Evolutionary conservation across 2,797 vertebrate genomes (phyloP).

Genomic region (Peromyscus aztecus): DNA sequence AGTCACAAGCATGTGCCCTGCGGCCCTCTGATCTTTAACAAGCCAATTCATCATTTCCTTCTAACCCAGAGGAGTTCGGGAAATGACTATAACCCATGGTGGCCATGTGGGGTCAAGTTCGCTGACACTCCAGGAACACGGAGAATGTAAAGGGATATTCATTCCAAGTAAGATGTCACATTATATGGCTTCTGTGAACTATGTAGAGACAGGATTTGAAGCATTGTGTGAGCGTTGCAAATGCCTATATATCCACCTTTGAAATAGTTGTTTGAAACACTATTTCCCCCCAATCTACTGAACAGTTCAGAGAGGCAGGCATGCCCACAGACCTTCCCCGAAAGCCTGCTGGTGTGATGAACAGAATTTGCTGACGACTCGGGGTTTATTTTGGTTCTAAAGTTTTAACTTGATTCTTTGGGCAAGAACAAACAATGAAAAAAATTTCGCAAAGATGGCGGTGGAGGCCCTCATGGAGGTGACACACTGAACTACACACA

Average conservation of each 20-base stretch:
- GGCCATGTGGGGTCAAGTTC: not conserved
- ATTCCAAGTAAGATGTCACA: constrained; percentile 5
- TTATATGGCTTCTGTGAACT: not conserved
- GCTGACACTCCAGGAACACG: constrained; percentile 25
- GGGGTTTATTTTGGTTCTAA: not conserved
- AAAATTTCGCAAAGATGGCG: not conserved
- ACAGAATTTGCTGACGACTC: not conserved
- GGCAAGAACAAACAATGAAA: not conserved
- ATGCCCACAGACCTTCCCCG: not conserved
- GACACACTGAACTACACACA: no score
- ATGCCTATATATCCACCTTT: not conserved
- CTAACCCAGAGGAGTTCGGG: constrained; percentile 45
- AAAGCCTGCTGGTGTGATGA: not conserved
- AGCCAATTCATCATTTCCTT: constrained; percentile 58
- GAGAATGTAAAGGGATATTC: constrained; percentile 1
- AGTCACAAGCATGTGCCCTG: constrained; percentile 2
- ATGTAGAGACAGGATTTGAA: not conserved
- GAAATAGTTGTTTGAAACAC: not conserved
- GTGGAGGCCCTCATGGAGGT: fast-evolving
- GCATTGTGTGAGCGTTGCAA: not conserved
- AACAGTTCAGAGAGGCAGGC: not conserved
- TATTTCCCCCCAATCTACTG: not conserved
- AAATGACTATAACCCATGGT: constrained; percentile 56
- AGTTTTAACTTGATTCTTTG: not conserved
- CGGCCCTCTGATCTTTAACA: constrained; percentile 51